These are phyloP conservation scores for Galago senegalensis DNA, from an alignment of 2,797 vertebrate species.

Conservation along the genomic window DNA sequence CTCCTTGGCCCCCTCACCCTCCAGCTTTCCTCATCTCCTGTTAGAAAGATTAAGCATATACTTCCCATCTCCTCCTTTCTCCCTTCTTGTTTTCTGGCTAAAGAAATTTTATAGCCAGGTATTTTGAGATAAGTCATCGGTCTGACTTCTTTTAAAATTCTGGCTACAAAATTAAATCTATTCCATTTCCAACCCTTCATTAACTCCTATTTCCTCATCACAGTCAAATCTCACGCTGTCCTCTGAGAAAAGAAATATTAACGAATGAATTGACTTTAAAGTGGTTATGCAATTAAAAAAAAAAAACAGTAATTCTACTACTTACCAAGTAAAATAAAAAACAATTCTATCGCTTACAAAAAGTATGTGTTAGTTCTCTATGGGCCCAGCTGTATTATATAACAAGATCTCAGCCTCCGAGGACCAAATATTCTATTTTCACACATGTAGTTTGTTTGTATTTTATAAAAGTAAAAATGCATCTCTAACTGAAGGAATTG, in stretches of 20 bases:
- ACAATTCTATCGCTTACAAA: not conserved
- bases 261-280: not conserved
- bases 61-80: not conserved
- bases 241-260: conserved; percentile 28
- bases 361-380: not conserved
- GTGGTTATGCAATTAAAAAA: not conserved
- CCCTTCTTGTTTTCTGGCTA: conserved; percentile 24
- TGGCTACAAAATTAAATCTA: conserved; percentile 18
- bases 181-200: not conserved
- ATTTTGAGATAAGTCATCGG: not conserved
- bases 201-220: conserved; percentile 38
- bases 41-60: conserved; percentile 58
- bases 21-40: not conserved
- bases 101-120: not conserved
- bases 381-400: not conserved
- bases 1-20: not conserved
- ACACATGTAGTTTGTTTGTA: not conserved
- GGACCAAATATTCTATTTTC: not conserved
- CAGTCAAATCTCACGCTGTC: not conserved
- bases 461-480: not conserved
- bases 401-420: not conserved
- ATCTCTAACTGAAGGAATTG: not conserved
- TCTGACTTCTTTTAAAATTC: conserved; percentile 54
- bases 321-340: no score
- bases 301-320: not conserved